A percentile compares a stretch with the other conserved stretches of the same genome.
phyloP scores from a whole-genome alignment of 2,888 invertebrate species.

The Meiosimyza decipiens region DNA sequence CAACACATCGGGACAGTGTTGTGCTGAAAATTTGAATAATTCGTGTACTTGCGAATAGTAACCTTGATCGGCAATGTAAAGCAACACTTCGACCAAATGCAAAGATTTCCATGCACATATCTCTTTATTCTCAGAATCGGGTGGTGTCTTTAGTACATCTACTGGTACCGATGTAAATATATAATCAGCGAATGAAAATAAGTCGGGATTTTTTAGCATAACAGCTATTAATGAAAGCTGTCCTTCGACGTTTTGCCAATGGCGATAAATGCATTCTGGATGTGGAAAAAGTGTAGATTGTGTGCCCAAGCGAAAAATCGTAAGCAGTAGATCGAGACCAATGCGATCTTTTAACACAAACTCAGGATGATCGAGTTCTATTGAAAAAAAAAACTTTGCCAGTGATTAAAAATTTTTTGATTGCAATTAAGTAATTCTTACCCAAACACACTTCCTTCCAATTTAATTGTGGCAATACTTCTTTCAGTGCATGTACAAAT shows the following conservation, averaged over 20 bases:
- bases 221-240: conserved; percentile 89
- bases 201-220: conserved; percentile 89
- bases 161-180: conserved; percentile 87
- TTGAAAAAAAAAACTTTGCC: not conserved
- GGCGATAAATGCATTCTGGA: conserved; percentile 87
- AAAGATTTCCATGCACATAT: conserved; percentile 93
- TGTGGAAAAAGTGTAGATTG: conserved; percentile 83
- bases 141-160: conserved; percentile 91
- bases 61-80: conserved; percentile 89
- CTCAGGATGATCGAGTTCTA: conserved; percentile 84
- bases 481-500: conserved; percentile 92
- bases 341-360: conserved; percentile 89
- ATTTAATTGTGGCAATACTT: conserved; percentile 84
- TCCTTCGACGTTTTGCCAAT: conserved; percentile 94
- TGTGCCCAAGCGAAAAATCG: conserved; percentile 83
- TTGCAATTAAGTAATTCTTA: conserved; percentile 49
- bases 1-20: conserved; percentile 94
- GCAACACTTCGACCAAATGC: conserved; percentile 87
- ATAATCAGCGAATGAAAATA: conserved; percentile 94
- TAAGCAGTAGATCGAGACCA: conserved; percentile 84
- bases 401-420: not conserved
- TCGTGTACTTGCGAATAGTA: conserved; percentile 83
- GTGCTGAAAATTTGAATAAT: conserved; percentile 89
- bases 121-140: conserved; percentile 95
- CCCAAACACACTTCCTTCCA: conserved; percentile 95